These are phyloP conservation scores for Kryphioiulus occultus DNA, from an alignment of 2,888 invertebrate species.

Conservation along the genomic window DNA sequence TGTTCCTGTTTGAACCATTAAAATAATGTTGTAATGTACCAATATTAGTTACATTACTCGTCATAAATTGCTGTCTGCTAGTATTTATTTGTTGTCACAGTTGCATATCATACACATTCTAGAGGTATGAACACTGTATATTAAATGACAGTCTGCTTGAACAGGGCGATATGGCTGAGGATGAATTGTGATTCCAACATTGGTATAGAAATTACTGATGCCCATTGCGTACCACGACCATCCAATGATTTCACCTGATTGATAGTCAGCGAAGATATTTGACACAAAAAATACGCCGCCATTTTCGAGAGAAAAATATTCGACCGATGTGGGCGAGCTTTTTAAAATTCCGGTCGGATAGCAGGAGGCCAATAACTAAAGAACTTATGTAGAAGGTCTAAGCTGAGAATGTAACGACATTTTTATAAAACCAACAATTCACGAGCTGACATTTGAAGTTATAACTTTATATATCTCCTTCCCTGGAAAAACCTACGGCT, in stretches of 20 bases:
- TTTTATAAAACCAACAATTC: constrained; percentile 40
- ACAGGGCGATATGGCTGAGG: background rate
- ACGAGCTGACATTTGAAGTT: constrained; percentile 32
- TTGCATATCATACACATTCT: too few species aligned
- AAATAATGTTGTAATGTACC: too few species aligned
- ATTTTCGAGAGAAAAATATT: background rate
- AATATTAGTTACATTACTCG: too few species aligned
- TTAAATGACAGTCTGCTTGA: background rate
- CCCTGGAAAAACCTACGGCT: background rate
- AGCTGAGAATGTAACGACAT: constrained; percentile 39
- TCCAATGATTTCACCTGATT: constrained; percentile 40
- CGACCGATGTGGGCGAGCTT: background rate
- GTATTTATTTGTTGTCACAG: too few species aligned
- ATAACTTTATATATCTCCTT: constrained; percentile 21
- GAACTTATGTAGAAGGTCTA: constrained; percentile 39
- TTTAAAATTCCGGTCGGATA: constrained; percentile 26
- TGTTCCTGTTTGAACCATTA: too few species aligned
- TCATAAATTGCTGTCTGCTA: too few species aligned
- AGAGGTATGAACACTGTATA: too few species aligned
- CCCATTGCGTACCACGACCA: background rate
- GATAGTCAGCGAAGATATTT: constrained; percentile 36
- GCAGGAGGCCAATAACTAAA: constrained; percentile 36
- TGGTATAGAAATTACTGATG: background rate
- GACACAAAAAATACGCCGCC: background rate
- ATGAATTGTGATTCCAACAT: background rate